phyloP scores from a whole-genome alignment of 2,888 invertebrate species.

The Lepidochitona cinerea region DNA sequence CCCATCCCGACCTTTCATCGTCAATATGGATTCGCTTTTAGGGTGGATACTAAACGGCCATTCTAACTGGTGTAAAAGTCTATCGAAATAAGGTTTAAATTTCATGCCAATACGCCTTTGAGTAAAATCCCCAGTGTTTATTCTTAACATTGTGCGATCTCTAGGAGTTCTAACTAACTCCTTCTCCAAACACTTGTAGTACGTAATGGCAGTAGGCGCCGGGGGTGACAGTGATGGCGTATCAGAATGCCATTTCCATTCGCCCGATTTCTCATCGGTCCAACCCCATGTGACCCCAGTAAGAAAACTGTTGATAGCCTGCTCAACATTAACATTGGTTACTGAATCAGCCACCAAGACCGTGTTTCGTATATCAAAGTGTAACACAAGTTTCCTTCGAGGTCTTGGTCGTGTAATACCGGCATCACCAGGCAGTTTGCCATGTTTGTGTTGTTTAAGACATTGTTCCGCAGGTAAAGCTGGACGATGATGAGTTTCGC shows the following conservation, averaged over 20 bases:
- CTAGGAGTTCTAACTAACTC: constrained; percentile 55
- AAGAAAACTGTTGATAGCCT: constrained; percentile 69
- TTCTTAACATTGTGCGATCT: constrained; percentile 58
- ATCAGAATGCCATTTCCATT: constrained; percentile 63
- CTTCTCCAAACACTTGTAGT: constrained; percentile 66
- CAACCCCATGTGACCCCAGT: constrained; percentile 69
- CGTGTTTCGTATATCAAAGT: constrained; percentile 70
- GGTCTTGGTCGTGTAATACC: too few species aligned
- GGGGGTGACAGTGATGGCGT: constrained; percentile 58
- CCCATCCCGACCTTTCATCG: constrained; percentile 55
- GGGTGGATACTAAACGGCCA: constrained; percentile 46
- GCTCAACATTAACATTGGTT: constrained; percentile 64
- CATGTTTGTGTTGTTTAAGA: too few species aligned
- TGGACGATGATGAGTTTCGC: too few species aligned
- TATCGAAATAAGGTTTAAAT: constrained; percentile 57
- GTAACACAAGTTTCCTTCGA: constrained; percentile 65
- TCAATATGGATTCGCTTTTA: constrained; percentile 39
- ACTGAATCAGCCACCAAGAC: constrained; percentile 68
- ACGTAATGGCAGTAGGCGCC: constrained; percentile 48
- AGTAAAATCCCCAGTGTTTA: constrained; percentile 66
- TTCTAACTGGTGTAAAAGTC: constrained; percentile 53
- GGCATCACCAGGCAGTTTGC: too few species aligned
- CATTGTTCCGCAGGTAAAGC: too few species aligned
- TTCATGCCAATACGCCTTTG: constrained; percentile 50
- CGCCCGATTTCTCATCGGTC: constrained; percentile 35